A percentile compares a stretch with the other conserved stretches of the same genome.
Evolutionary conservation across 2,888 invertebrate genomes (phyloP).

Genomic region (Drosophila bunnanda): DNA sequence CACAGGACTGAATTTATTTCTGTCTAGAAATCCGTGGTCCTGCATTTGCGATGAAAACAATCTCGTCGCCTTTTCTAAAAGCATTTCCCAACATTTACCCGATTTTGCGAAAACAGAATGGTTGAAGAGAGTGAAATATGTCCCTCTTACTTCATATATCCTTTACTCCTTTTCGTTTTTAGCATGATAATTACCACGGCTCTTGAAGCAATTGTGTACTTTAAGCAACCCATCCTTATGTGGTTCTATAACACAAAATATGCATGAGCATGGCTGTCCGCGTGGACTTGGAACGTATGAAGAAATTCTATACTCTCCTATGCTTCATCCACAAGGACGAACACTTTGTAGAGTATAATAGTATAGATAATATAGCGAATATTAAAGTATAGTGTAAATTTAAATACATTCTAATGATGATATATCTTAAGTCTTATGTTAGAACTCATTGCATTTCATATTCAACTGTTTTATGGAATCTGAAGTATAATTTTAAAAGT

Average conservation of each 20-base stretch:
- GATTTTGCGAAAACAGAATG: not conserved
- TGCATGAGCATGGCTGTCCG: constrained; percentile 10
- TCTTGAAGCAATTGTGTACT: constrained; percentile 7
- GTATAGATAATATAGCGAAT: no score
- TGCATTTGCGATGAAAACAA: constrained; percentile 29
- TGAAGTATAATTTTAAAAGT: no score
- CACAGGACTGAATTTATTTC: not conserved
- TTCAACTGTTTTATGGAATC: no score
- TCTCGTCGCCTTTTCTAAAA: not conserved
- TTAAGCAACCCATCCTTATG: constrained; percentile 19
- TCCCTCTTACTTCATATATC: constrained; percentile 2
- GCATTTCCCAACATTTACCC: not conserved
- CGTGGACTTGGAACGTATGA: constrained; percentile 7
- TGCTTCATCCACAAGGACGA: constrained; percentile 37
- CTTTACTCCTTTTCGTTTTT: not conserved
- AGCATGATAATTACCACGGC: not conserved
- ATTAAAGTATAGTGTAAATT: no score
- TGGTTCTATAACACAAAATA: constrained; percentile 41
- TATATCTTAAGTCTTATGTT: no score
- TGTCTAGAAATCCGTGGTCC: constrained; percentile 34
- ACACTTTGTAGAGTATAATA: no score
- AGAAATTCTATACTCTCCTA: constrained; percentile 35
- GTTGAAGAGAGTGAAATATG: constrained; percentile 21
- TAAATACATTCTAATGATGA: no score
- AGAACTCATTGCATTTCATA: no score